Evolutionary conservation across 2,113 vertebrate species (phyloP).

Genomic region (Galbula dea): DNA sequence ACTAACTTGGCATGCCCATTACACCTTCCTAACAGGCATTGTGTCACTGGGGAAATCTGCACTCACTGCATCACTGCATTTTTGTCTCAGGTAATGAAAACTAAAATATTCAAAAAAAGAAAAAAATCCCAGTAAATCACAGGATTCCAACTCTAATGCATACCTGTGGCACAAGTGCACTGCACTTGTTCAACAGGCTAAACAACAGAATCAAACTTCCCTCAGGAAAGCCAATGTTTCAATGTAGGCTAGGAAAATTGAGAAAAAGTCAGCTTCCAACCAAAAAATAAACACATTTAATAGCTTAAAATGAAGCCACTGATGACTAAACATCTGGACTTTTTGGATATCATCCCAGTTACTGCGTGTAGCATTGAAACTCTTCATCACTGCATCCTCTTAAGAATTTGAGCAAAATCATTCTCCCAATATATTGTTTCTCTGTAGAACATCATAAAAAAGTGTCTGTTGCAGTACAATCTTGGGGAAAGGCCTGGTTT

Average conservation of each 20-base stretch:
- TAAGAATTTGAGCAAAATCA: constrained; percentile 1
- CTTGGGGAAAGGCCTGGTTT: neutral
- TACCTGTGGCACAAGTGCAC: neutral
- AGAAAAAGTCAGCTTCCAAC: constrained; percentile 17
- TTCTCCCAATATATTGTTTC: neutral
- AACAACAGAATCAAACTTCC: neutral
- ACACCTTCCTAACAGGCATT: neutral
- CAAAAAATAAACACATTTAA: constrained; percentile 43
- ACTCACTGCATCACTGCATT: neutral
- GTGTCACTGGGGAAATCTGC: neutral
- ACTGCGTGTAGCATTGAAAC: neutral
- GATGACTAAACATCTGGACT: constrained; percentile 26
- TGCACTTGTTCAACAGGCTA: neutral
- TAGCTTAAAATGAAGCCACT: constrained; percentile 30
- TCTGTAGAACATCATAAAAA: constrained; percentile 11
- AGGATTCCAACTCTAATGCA: neutral
- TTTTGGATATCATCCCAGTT: constrained; percentile 33
- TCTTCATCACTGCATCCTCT: neutral
- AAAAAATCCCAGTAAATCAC: neutral
- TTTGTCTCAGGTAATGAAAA: neutral
- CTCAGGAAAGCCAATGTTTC: neutral
- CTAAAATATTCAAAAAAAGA: neutral
- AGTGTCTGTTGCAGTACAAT: neutral
- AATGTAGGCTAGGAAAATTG: neutral
- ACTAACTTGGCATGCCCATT: neutral